A percentile compares a stretch with the other conserved stretches of the same genome.
These are phyloP conservation scores for Drosophila testacea DNA, from an alignment of 2,888 invertebrate species.

Conservation along the genomic window DNA sequence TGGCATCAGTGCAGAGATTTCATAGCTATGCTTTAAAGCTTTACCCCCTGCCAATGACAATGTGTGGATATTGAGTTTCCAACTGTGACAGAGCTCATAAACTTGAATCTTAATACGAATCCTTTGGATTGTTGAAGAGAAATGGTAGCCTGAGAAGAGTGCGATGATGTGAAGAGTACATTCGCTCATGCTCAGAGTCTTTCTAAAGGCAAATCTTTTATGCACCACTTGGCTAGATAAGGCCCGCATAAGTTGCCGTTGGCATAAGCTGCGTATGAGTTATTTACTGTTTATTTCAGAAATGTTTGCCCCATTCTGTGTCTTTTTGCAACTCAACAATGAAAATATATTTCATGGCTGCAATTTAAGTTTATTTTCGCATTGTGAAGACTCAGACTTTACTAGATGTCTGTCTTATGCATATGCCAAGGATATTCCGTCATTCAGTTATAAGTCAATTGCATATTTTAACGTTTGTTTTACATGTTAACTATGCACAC, in stretches of 20 bases:
- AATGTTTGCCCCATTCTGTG: conserved; percentile 5
- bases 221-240: conserved; percentile 53
- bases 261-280: conserved; percentile 56
- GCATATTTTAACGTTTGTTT: neutral
- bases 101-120: conserved; percentile 7
- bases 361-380: neutral
- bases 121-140: conserved; percentile 3
- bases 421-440: neutral
- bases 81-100: conserved; percentile 12
- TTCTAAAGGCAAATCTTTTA: conserved; percentile 52
- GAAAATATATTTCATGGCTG: neutral
- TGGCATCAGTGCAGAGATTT: neutral
- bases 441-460: neutral
- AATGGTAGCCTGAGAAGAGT: neutral
- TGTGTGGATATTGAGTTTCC: conserved; percentile 10
- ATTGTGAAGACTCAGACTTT: neutral
- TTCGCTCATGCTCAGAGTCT: conserved; percentile 11
- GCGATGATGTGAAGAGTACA: neutral
- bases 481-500: neutral
- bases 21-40: neutral
- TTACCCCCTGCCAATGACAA: neutral
- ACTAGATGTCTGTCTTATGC: neutral
- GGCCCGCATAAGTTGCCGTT: conserved; percentile 37
- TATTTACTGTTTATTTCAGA: conserved; percentile 35
- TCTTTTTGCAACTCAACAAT: neutral